These are phyloP conservation scores for Hypena proboscidalis DNA, from an alignment of 2,888 invertebrate species.

Conservation along the genomic window DNA sequence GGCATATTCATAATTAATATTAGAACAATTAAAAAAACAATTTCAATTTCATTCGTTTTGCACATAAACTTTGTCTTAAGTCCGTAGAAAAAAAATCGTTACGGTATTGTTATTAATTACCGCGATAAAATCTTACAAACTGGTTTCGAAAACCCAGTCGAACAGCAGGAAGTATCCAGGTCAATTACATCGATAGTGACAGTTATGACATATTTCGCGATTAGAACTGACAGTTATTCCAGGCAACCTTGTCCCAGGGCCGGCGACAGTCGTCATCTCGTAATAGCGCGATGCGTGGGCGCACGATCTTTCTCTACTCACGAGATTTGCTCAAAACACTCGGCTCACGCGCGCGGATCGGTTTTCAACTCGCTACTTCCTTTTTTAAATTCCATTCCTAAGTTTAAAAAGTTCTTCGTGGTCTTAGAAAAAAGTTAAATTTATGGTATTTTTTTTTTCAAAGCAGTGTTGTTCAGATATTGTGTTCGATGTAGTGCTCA, in stretches of 20 bases:
- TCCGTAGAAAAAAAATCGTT: too few species aligned
- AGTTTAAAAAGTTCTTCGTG: too few species aligned
- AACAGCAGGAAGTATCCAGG: conserved; percentile 10
- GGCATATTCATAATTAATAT: too few species aligned
- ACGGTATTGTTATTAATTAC: too few species aligned
- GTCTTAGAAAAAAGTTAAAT: too few species aligned
- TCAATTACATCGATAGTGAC: conserved; percentile 12
- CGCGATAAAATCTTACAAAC: too few species aligned
- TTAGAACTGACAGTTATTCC: conserved; percentile 54
- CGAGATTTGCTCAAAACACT: conserved; percentile 75
- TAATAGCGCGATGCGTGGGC: conserved; percentile 79
- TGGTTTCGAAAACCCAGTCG: too few species aligned
- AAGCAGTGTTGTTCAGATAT: not conserved
- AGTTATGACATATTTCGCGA: conserved; percentile 20
- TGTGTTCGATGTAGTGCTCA: conserved; percentile 36
- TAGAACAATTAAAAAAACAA: too few species aligned
- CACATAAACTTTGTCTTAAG: too few species aligned
- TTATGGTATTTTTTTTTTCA: too few species aligned
- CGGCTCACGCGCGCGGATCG: conserved; percentile 67
- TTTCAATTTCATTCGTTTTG: too few species aligned
- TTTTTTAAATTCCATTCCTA: conserved; percentile 17
- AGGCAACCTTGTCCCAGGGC: conserved; percentile 79
- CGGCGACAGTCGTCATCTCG: conserved; percentile 74
- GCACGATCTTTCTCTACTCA: conserved; percentile 70
- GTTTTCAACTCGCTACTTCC: conserved; percentile 63